phyloP scores from a whole-genome alignment of 2,888 invertebrate species.

The Lobophora halterata region DNA sequence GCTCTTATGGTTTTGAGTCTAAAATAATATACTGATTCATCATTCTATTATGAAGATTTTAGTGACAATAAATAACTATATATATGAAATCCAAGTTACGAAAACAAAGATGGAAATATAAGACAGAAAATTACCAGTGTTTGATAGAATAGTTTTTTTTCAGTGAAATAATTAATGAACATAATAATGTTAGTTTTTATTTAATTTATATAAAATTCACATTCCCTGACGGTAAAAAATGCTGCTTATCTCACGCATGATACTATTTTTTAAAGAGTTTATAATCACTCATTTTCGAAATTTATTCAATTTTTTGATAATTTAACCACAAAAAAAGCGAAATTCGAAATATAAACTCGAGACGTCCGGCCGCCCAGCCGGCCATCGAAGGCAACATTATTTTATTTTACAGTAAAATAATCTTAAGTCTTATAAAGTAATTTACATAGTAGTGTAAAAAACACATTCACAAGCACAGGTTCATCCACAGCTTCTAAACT shows the following conservation, averaged over 20 bases:
- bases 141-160: neutral
- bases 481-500: constrained; percentile 37
- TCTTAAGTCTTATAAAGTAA: constrained; percentile 61
- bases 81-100: neutral
- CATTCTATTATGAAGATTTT: too few species aligned
- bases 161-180: constrained; percentile 28
- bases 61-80: neutral
- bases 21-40: too few species aligned
- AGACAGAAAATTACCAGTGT: constrained; percentile 20
- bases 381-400: constrained; percentile 25
- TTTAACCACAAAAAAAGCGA: constrained; percentile 15
- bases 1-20: too few species aligned
- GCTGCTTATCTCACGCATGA: constrained; percentile 50
- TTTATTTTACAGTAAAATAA: constrained; percentile 32
- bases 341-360: constrained; percentile 27
- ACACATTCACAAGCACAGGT: constrained; percentile 32
- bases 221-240: constrained; percentile 41
- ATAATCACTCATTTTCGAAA: constrained; percentile 27
- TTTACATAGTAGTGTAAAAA: constrained; percentile 44
- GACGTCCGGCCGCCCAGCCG: constrained; percentile 7
- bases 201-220: constrained; percentile 60
- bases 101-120: constrained; percentile 22
- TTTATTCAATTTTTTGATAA: constrained; percentile 32
- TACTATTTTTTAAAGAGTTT: constrained; percentile 48
- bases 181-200: constrained; percentile 42